Percentiles rank a stretch among this genome's conserved stretches.
phyloP scores from a whole-genome alignment of 2,113 vertebrate species.

The Albula goreensis region DNA sequence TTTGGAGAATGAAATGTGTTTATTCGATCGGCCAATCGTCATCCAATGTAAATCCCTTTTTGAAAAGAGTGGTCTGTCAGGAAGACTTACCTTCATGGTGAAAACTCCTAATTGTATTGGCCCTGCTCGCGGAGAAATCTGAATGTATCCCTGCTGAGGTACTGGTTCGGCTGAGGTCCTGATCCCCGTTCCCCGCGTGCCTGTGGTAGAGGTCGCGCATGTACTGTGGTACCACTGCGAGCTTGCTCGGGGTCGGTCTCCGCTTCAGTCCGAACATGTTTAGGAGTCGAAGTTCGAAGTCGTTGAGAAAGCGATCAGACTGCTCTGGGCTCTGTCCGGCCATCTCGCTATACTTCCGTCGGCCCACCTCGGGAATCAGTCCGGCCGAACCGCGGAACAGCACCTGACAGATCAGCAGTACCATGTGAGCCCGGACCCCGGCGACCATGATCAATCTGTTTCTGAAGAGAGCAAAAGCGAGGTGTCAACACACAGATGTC shows the following conservation, averaged over 20 bases:
- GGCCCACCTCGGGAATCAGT: conserved; percentile 89
- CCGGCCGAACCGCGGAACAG: conserved; percentile 88
- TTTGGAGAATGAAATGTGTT: not conserved
- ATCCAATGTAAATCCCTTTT: conserved; percentile 10
- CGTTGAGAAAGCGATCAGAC: conserved; percentile 83
- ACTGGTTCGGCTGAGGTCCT: conserved; percentile 67
- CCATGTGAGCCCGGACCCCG: conserved; percentile 89
- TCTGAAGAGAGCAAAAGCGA: conserved; percentile 55
- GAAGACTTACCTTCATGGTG: conserved; percentile 92
- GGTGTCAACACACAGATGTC: conserved; percentile 56
- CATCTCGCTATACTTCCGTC: conserved; percentile 82
- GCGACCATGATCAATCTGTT: conserved; percentile 97
- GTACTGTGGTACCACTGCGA: conserved; percentile 90
- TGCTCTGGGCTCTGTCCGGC: conserved; percentile 77
- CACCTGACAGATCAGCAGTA: conserved; percentile 95
- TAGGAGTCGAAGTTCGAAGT: conserved; percentile 91
- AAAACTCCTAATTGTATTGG: conserved; percentile 96
- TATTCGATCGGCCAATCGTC: not conserved
- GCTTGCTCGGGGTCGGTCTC: conserved; percentile 86
- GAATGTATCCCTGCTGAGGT: conserved; percentile 76
- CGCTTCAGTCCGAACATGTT: conserved; percentile 93
- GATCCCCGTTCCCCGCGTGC: conserved; percentile 82
- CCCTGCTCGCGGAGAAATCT: conserved; percentile 86
- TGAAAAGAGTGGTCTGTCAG: conserved; percentile 66
- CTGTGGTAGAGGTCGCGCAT: conserved; percentile 94